Evolutionary conservation across 2,797 vertebrate genomes (phyloP), one percentile per base, ranked within the genome.

Genomic region (Enteromius paludinosus): DNA sequence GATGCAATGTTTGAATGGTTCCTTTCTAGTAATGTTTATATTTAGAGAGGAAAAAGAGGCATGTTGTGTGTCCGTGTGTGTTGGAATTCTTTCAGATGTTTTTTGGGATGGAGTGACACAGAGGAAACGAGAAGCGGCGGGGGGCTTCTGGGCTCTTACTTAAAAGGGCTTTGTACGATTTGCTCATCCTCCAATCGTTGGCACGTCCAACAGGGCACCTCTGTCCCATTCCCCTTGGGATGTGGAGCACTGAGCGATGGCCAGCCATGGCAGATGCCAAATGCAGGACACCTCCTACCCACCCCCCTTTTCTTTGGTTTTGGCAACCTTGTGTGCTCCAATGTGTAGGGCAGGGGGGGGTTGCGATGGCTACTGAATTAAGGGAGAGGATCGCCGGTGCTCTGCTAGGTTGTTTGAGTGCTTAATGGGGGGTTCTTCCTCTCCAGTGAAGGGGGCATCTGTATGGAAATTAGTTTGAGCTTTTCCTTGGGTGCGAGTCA

Each of bases 401-500:
- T 74, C 59, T 78, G 70, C 33, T 68, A 81, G 78, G 78, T 84
- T 86, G 78, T 56, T 86, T 65, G 80, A 76, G 74, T 25, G 79
- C 25, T 71, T 43, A 71, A 12, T 75, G 23, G 72, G 84, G 74
- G 73, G 75, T 82, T 86, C 85, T 91, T 93, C 92, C 92, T 90
- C 88, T 87, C 80, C 85, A 72, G 91, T 92, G 86, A 92, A 93
- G 93, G 90, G 90, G 92, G 92, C 94, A 95, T 95, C 94, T 95
- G 94, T 95, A 95, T 95, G 94, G 88, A 92, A 95, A 95, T 95
- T 87, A 92, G 91, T 88, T 87, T 79, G 75, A 81, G 91, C 92
- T 93, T 93, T 94, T 95, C 91, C 92, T 94, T 92, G 93, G 92
- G 93, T 90, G 91, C 91, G 87, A 93, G 93, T 95, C 93, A 94